These are phyloP conservation scores for Grammomys surdaster DNA, from an alignment of 2,113 vertebrate species.

Conservation along the genomic window DNA sequence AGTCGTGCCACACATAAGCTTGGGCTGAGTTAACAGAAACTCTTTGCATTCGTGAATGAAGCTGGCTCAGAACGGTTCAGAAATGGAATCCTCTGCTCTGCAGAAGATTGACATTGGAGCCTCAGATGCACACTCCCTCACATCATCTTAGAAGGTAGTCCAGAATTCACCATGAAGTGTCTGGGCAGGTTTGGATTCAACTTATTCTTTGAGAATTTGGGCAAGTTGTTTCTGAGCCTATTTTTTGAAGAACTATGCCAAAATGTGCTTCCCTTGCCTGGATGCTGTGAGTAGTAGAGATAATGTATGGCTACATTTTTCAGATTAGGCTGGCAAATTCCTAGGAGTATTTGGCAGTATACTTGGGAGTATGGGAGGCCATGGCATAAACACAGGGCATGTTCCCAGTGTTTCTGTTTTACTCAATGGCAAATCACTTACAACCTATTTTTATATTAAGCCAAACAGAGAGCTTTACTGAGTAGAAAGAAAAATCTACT, in stretches of 20 bases:
- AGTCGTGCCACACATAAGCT: not conserved
- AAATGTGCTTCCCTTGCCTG: constrained; percentile 58
- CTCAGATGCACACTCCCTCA: not conserved
- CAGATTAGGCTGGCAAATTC: constrained; percentile 81
- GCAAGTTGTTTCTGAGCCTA: constrained; percentile 46
- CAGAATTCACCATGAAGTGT: not conserved
- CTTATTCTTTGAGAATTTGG: constrained; percentile 31
- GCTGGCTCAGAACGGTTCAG: not conserved
- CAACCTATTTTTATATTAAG: constrained; percentile 77
- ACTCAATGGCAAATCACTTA: constrained; percentile 73
- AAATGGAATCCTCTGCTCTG: not conserved
- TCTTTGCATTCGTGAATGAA: not conserved
- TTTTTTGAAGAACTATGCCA: constrained; percentile 55
- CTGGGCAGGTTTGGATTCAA: not conserved
- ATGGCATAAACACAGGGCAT: constrained; percentile 78
- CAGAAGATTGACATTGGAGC: not conserved
- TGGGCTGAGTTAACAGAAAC: not conserved
- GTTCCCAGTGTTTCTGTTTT: constrained; percentile 79
- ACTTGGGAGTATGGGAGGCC: constrained; percentile 76
- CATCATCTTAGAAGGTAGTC: not conserved
- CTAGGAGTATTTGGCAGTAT: constrained; percentile 79
- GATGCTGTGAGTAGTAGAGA: constrained; percentile 73
- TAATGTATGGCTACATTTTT: constrained; percentile 78
- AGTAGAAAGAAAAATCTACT: constrained; percentile 69
- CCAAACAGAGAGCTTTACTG: constrained; percentile 72